phyloP scores from a whole-genome alignment of 2,797 vertebrate species.

The Pitangus sulphuratus region DNA sequence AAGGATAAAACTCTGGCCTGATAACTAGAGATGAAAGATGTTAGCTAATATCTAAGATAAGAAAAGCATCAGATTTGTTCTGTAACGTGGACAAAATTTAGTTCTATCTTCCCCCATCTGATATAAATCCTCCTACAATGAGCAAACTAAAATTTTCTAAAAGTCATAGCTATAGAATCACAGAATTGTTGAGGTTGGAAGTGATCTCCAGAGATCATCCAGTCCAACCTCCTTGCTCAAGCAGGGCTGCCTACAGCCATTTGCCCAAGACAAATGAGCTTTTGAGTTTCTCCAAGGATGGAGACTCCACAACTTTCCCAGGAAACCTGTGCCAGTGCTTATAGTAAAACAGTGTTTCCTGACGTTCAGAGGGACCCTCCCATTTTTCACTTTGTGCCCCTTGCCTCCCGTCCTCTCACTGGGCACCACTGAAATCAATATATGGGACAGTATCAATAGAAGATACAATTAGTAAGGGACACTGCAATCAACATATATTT shows the following conservation, averaged over 20 bases:
- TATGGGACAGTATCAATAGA: not conserved
- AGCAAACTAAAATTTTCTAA: not conserved
- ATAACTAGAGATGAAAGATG: not conserved
- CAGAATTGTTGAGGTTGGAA: not conserved
- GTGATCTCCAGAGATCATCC: not conserved
- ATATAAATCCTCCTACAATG: not conserved
- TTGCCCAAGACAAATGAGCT: not conserved
- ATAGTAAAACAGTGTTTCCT: not conserved
- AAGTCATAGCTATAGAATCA: not conserved
- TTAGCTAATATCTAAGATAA: not conserved
- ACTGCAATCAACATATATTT: not conserved
- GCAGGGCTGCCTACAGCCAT: not conserved
- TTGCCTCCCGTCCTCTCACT: not conserved
- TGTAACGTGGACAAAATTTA: not conserved
- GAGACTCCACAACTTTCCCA: not conserved
- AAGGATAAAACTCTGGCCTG: not conserved
- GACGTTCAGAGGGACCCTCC: not conserved
- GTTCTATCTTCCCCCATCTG: not conserved
- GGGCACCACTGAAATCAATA: not conserved
- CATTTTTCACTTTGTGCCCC: not conserved
- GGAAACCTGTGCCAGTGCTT: not conserved
- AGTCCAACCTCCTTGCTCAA: not conserved
- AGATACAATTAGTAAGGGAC: not conserved
- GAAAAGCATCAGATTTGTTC: not conserved
- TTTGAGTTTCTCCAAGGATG: not conserved